Base-by-base conservation (phyloP, 2,797 vertebrate species). In the Coreius guichenoti region DNA sequence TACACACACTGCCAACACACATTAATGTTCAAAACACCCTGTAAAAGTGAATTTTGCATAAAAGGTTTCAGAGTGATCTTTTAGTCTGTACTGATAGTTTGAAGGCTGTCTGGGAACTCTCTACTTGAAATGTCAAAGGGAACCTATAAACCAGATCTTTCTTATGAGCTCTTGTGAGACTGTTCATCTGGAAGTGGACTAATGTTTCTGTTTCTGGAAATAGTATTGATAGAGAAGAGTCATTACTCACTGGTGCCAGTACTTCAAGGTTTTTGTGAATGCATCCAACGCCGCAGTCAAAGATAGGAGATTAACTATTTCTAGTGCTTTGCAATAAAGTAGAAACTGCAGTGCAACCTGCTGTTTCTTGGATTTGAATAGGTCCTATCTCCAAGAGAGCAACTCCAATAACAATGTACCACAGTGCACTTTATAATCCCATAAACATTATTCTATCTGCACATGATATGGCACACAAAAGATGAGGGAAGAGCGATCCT, bases 321-420 rank as follows among this genome's bases (percentile, higher is more conserved):
- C 86, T 78, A 85, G 68, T 58, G 29, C 79, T 86, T 63, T 76
- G 87, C 84, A 83, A 89, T 90, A 88, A 89, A 89, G 54, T 67
- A 65, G 58, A 80, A 87, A 85, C 80, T 63, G 82, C 84, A 69
- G 86, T 17, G 86, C 82, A 92, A 89, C 95, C 94, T 89, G 94
- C 94, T 95, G 94, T 93, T 95, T 95, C 93, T 94, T 92, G 93
- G 92, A 94, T 94, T 90, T 87, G 88, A 88, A 93, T 86, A 90
- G 85, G 90, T 91, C 90, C 91, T 87, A 89, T 94, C 92, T 93
- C 93, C 94, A 92, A 92, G 91, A 93, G 90, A 91, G 90, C 89
- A 89, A 91, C 84, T 87, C 86, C 83, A 83, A 83, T 85, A 89
- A 89, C 80, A 85, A 75, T 86, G 82, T 86, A 80, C 84, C 76